Percentiles rank a stretch among this genome's conserved stretches.
phyloP scores from a whole-genome alignment of 2,113 vertebrate genomes.

The Poeciliopsis occidentalis region DNA sequence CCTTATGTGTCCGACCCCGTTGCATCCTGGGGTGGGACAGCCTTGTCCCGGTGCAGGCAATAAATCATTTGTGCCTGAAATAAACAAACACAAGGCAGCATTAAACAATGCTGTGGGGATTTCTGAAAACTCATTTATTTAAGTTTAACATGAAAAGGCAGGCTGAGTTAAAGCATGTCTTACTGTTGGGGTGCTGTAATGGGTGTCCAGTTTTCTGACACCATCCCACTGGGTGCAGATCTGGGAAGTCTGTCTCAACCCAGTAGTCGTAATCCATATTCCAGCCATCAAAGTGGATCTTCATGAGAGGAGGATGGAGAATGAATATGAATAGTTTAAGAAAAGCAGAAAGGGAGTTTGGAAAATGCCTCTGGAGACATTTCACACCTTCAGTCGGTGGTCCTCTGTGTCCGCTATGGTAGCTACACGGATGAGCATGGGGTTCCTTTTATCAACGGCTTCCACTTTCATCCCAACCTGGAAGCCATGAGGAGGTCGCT shows the following conservation, averaged over 20 bases:
- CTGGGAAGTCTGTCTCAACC: constrained; percentile 87
- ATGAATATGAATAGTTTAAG: background rate
- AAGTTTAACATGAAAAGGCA: constrained; percentile 9
- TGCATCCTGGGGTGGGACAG: constrained; percentile 89
- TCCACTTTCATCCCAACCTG: constrained; percentile 83
- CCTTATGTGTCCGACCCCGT: constrained; percentile 86
- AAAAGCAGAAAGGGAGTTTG: background rate
- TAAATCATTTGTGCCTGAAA: constrained; percentile 74
- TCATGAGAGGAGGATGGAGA: background rate
- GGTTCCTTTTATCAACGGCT: constrained; percentile 82
- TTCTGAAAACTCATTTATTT: constrained; percentile 10
- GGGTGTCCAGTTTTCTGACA: constrained; percentile 90
- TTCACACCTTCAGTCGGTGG: constrained; percentile 77
- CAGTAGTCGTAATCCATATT: constrained; percentile 87
- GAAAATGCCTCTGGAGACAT: background rate
- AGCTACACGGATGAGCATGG: constrained; percentile 82
- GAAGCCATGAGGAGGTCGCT: constrained; percentile 83
- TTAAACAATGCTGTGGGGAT: background rate
- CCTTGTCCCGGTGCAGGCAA: constrained; percentile 79
- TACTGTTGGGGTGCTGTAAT: constrained; percentile 86
- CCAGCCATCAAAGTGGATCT: constrained; percentile 94
- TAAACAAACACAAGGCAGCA: background rate
- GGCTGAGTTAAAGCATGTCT: constrained; percentile 26
- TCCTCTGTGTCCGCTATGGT: constrained; percentile 77
- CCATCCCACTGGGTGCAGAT: constrained; percentile 90